These are phyloP conservation scores for Paratrypauchen microcephalus DNA, from an alignment of 2,797 vertebrate species.

Conservation along the genomic window DNA sequence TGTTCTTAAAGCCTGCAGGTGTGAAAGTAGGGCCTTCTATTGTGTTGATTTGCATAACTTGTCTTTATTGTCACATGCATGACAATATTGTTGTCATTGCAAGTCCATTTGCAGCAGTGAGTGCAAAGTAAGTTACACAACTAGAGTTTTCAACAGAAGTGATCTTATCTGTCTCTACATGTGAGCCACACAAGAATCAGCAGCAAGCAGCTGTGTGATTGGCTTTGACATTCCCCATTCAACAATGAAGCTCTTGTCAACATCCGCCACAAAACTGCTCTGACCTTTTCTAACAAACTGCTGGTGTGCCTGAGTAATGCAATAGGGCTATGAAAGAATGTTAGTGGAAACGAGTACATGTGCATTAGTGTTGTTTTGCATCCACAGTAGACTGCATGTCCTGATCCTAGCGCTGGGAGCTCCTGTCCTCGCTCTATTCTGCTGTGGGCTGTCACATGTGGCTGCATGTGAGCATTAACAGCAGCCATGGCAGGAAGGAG, in stretches of 20 bases:
- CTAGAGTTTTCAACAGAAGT: constrained; percentile 46
- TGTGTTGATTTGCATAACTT: neutral
- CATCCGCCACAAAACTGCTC: constrained; percentile 39
- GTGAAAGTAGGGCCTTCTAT: neutral
- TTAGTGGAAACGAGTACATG: neutral
- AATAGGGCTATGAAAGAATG: constrained; percentile 16
- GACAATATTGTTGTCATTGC: constrained; percentile 17
- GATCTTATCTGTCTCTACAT: constrained; percentile 65
- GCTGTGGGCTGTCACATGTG: constrained; percentile 69
- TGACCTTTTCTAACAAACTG: constrained; percentile 59
- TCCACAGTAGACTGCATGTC: constrained; percentile 17
- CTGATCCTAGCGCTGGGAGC: constrained; percentile 46
- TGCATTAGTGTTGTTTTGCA: neutral
- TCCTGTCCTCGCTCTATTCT: constrained; percentile 35
- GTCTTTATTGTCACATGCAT: neutral
- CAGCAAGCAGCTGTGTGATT: constrained; percentile 63
- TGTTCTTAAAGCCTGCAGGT: too few species aligned
- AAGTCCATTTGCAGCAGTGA: constrained; percentile 33
- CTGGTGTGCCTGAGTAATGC: constrained; percentile 21
- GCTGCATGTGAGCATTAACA: constrained; percentile 69
- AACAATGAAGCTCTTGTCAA: constrained; percentile 65
- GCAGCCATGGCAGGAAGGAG: constrained; percentile 59
- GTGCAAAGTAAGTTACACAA: constrained; percentile 62
- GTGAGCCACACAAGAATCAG: constrained; percentile 48
- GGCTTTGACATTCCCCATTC: constrained; percentile 49